phyloP scores from a whole-genome alignment of 2,797 vertebrate species.

The Cottoperca gobio region DNA sequence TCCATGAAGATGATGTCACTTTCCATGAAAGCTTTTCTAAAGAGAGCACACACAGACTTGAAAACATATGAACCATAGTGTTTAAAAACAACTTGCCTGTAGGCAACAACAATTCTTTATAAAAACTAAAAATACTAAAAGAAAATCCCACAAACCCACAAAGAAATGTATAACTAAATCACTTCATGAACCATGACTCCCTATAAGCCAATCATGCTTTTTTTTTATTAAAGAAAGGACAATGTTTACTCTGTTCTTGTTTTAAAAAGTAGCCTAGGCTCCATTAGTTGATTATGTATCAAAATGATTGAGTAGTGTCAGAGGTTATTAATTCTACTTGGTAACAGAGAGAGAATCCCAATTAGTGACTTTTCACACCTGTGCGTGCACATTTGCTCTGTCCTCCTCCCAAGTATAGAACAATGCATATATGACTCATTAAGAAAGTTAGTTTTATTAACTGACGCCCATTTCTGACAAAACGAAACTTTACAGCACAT shows the following conservation, averaged over 20 bases:
- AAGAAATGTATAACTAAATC: neutral
- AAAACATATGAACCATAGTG: neutral
- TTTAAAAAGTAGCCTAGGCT: neutral
- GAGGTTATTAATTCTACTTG: neutral
- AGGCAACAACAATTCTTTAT: neutral
- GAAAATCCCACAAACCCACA: neutral
- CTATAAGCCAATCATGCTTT: neutral
- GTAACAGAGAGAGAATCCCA: neutral
- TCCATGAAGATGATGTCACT: neutral
- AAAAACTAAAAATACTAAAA: neutral
- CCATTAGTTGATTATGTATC: neutral
- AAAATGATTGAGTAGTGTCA: neutral
- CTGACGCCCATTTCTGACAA: constrained; percentile 73
- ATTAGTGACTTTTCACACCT: neutral
- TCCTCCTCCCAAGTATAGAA: accelerated
- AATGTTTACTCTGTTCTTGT: neutral
- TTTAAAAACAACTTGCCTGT: neutral
- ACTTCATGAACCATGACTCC: neutral
- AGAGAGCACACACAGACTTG: neutral
- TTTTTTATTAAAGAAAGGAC: too few species aligned
- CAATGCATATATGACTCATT: neutral
- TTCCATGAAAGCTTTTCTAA: neutral
- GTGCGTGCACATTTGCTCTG: neutral
- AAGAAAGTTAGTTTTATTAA: constrained; percentile 4
- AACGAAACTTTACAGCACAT: constrained; percentile 75